Evolutionary conservation across 2,888 invertebrate species (phyloP), one percentile per base, ranked within the genome.

Genomic region (Lepas anatifera): DNA sequence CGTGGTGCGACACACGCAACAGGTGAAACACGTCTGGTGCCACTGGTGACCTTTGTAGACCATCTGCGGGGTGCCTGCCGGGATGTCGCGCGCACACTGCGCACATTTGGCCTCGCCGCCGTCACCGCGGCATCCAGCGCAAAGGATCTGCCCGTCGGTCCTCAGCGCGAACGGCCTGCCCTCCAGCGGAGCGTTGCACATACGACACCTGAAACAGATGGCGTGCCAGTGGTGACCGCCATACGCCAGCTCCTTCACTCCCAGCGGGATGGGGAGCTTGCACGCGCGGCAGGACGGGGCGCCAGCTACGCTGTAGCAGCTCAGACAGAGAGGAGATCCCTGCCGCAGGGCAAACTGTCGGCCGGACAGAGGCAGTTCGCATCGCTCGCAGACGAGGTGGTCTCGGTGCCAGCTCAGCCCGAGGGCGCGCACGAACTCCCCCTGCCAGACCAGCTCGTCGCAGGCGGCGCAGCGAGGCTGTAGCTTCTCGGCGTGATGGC

Each of bases 11-110:
- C 97, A 98, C 67, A 90, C 87, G 81, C 85, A 85, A 83, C 97
- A 98, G 68, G 87, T 85, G 84, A 98, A 98, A 82, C 97, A 98
- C 73, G 88, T 89, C 29, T 96, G 96, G 82, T 97, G 97, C 94
- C 95, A 97, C 18, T 50, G 58, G 4, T 11, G 16, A 0, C 32
- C 58, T 22, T 22, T 35, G 22, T 32, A 58, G 2, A 7, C 58
- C 22, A 58, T 8, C 16, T 18, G 58, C 32, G 32, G 13, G 22
- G 10, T 22, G 58, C 7, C 58, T 32, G 58, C 22, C 25, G 58
- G 22, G 18, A 35, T 32, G 16, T 18, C 16, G 25, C 4, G 35
- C 32, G 32, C 35, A 10, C 58, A 58, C 11, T 13, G 13, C 22
- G 32, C 58, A 22, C 58, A 35, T 1, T 18, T 25, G 32, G 58